These are phyloP conservation scores for Saccostrea echinata DNA, from an alignment of 1,140 invertebrate species.

Conservation along the genomic window DNA sequence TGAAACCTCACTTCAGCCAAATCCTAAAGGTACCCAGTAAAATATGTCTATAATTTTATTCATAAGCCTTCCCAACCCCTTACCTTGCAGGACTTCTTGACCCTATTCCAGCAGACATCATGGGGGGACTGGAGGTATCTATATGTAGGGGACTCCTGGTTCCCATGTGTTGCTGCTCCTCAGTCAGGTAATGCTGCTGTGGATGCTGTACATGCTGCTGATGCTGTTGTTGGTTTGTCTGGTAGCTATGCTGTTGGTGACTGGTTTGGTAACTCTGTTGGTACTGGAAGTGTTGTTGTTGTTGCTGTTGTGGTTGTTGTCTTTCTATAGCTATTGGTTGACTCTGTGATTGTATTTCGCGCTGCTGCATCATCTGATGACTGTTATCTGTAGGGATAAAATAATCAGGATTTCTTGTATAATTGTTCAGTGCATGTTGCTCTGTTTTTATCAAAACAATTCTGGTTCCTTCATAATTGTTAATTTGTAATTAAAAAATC, in stretches of 20 bases:
- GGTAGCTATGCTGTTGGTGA: slow-evolving; percentile 61
- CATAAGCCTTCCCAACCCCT: background rate
- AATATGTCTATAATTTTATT: background rate
- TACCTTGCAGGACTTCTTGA: slow-evolving; percentile 45
- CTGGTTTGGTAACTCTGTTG: slow-evolving; percentile 46
- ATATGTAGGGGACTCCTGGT: slow-evolving; percentile 68
- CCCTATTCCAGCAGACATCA: slow-evolving; percentile 68
- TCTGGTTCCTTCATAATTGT: no score
- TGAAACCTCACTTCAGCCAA: no score
- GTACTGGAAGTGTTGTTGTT: slow-evolving; percentile 60
- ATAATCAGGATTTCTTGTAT: background rate
- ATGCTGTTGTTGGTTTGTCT: slow-evolving; percentile 47
- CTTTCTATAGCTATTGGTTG: background rate
- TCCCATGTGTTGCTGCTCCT: slow-evolving; percentile 57
- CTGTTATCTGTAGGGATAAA: background rate
- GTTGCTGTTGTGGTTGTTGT: slow-evolving; percentile 50
- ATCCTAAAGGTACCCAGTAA: background rate
- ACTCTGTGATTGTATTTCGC: slow-evolving; percentile 2
- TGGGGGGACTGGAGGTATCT: slow-evolving; percentile 71
- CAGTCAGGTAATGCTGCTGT: slow-evolving; percentile 64
- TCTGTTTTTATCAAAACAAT: no score
- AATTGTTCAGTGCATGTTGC: no score
- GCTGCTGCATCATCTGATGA: slow-evolving; percentile 12
- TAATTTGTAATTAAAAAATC: no score
- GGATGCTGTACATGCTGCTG: slow-evolving; percentile 64